phyloP scores from a whole-genome alignment of 2,888 invertebrate genomes.

The Drosophila colorata region DNA sequence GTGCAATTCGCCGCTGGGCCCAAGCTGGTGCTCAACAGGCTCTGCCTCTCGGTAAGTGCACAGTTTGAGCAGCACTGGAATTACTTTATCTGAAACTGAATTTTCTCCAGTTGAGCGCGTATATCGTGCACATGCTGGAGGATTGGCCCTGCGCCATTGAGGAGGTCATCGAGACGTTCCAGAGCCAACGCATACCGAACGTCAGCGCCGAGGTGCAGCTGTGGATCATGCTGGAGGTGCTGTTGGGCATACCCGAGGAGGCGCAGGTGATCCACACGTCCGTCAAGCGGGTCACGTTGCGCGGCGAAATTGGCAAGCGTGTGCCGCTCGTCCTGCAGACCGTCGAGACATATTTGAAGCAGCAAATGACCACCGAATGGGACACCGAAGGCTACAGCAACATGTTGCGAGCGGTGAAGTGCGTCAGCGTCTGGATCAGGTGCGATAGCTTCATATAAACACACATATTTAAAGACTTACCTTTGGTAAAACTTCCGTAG shows the following conservation, averaged over 20 bases:
- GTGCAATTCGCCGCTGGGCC: constrained; percentile 92
- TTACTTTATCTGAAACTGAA: not conserved
- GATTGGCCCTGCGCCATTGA: constrained; percentile 89
- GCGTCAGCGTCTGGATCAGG: constrained; percentile 88
- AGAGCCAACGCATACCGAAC: constrained; percentile 87
- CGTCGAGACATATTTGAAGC: constrained; percentile 80
- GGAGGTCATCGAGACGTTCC: constrained; percentile 90
- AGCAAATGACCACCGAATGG: constrained; percentile 82
- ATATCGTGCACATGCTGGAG: constrained; percentile 89
- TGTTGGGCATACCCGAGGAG: constrained; percentile 95
- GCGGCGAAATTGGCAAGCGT: constrained; percentile 83
- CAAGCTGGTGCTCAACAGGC: constrained; percentile 93
- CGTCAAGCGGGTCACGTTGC: constrained; percentile 81
- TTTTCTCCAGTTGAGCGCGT: constrained; percentile 90
- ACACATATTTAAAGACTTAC: not conserved
- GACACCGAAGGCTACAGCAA: constrained; percentile 86
- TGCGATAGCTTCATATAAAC: constrained; percentile 41
- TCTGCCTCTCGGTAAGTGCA: constrained; percentile 92
- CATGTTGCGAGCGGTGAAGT: constrained; percentile 87
- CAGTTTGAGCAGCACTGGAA: not conserved
- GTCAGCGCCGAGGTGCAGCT: constrained; percentile 87
- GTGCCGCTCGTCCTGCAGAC: constrained; percentile 83
- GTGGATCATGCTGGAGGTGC: constrained; percentile 92
- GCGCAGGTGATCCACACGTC: constrained; percentile 84
- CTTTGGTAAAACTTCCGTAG: constrained; percentile 42